Evolutionary conservation across 2,888 invertebrate species (phyloP).

Genomic region (Agrypnus murinus): DNA sequence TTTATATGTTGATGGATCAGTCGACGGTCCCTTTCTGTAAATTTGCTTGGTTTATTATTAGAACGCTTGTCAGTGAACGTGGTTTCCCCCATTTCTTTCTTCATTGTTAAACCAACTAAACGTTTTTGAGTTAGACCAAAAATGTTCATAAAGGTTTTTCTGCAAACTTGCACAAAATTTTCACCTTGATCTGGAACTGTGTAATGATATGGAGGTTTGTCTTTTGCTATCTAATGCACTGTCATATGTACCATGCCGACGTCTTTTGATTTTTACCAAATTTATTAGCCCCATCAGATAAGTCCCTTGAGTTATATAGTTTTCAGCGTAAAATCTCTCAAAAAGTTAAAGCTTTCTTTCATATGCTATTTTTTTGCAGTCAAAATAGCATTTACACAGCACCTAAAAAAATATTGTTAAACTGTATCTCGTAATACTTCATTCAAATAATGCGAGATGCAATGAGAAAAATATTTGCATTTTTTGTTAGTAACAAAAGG

Average conservation of each 20-base stretch:
- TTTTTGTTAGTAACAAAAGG: no score
- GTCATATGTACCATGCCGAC: not conserved
- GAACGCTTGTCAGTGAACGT: no score
- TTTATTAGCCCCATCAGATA: slow-evolving; percentile 3
- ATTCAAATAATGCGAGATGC: no score
- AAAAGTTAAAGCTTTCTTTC: not conserved
- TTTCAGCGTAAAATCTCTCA: not conserved
- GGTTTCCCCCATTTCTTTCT: not conserved
- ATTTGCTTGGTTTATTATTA: no score
- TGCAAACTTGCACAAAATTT: not conserved
- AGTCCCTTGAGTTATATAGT: not conserved
- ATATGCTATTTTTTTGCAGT: not conserved
- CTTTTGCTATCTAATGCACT: not conserved
- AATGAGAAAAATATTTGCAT: no score
- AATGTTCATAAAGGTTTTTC: slow-evolving; percentile 1
- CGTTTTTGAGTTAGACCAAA: not conserved
- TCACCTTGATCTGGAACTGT: not conserved
- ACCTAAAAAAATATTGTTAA: not conserved
- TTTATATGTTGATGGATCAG: no score
- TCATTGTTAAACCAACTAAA: not conserved
- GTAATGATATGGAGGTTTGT: not conserved
- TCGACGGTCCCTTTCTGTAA: no score
- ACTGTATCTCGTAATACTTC: no score
- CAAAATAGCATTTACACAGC: slow-evolving; percentile 5
- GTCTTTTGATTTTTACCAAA: not conserved